phyloP scores from a whole-genome alignment of 2,113 vertebrate genomes.

The Crotalus viridis region DNA sequence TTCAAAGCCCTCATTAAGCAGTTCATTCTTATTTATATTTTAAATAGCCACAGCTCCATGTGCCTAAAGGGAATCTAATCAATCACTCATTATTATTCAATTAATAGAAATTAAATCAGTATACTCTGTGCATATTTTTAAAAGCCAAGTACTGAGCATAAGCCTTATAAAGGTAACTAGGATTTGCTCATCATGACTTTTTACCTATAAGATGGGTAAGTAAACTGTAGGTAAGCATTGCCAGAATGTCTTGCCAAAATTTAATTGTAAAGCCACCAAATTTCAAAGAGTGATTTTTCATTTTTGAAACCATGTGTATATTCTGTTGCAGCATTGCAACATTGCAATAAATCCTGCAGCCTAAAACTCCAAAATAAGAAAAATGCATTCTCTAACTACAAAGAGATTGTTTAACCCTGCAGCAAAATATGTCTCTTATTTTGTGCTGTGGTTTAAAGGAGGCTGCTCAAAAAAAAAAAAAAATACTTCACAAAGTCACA shows the following conservation, averaged over 20 bases:
- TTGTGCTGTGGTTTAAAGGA: neutral
- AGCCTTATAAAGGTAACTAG: neutral
- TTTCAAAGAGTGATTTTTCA: neutral
- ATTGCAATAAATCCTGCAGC: neutral
- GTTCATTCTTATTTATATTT: neutral
- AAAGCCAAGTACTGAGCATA: neutral
- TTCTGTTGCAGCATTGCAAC: neutral
- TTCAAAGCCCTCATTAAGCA: neutral
- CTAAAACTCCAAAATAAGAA: neutral
- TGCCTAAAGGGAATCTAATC: neutral
- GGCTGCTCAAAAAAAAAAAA: neutral
- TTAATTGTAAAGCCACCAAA: neutral
- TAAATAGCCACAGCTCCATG: neutral
- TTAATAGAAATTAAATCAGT: neutral
- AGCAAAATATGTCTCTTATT: neutral
- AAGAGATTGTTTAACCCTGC: neutral
- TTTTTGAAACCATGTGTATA: neutral
- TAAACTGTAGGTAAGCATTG: neutral
- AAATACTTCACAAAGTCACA: neutral
- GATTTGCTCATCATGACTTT: neutral
- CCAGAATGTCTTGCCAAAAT: neutral
- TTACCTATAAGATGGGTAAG: neutral
- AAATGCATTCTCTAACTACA: neutral
- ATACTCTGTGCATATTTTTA: neutral
- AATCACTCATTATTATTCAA: neutral